Evolutionary conservation across 1,140 invertebrate species (phyloP).

Genomic region (Lerema accius): DNA sequence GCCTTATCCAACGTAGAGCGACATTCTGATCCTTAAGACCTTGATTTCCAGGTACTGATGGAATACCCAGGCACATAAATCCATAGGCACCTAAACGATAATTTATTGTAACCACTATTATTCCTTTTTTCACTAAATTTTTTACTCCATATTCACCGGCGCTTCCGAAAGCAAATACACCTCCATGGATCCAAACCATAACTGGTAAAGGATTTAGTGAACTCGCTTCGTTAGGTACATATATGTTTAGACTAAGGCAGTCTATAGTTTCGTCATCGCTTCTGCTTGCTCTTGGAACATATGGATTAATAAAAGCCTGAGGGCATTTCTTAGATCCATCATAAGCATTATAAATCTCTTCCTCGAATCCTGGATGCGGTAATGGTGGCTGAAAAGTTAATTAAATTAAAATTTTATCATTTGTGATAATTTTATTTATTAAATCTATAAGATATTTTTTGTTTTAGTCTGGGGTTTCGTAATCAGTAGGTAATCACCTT

Average conservation of each 20-base stretch:
- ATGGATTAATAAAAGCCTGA: slow-evolving; percentile 40
- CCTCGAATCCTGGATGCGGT: slow-evolving; percentile 49
- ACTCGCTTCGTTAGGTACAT: slow-evolving; percentile 61
- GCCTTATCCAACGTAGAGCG: slow-evolving; percentile 85
- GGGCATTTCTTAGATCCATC: slow-evolving; percentile 63
- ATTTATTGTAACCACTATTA: slow-evolving; percentile 69
- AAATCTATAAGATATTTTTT: no score
- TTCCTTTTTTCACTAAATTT: slow-evolving; percentile 62
- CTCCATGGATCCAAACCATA: slow-evolving; percentile 71
- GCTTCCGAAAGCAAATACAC: slow-evolving; percentile 55
- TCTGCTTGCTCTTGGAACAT: slow-evolving; percentile 29
- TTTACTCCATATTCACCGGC: slow-evolving; percentile 53
- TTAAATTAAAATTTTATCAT: slow-evolving; percentile 13
- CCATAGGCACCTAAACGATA: slow-evolving; percentile 73
- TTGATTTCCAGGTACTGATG: slow-evolving; percentile 85
- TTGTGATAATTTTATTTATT: no score
- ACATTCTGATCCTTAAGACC: slow-evolving; percentile 87
- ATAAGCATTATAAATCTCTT: slow-evolving; percentile 61
- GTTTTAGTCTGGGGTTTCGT: no score
- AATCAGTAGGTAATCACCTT: no score
- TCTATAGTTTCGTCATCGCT: slow-evolving; percentile 52
- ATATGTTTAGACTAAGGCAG: slow-evolving; percentile 67
- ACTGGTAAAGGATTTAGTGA: slow-evolving; percentile 66
- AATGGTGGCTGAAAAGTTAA: slow-evolving; percentile 53
- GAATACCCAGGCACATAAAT: slow-evolving; percentile 69